These are phyloP conservation scores for Xylophagus ater DNA, from an alignment of 2,888 invertebrate species.

Conservation along the genomic window DNA sequence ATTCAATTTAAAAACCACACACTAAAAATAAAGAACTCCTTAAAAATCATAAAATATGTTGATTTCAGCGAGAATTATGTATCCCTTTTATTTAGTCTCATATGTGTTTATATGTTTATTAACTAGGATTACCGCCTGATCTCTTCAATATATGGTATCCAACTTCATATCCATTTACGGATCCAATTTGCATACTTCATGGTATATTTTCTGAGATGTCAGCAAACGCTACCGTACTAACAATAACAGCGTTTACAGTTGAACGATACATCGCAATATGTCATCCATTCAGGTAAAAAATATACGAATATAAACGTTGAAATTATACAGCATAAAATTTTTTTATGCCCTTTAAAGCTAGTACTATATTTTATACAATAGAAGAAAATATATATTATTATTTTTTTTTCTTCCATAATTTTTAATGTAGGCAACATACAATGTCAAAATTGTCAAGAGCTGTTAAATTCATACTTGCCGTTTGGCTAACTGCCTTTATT, in stretches of 20 bases:
- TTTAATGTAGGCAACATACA: constrained; percentile 46
- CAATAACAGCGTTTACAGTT: constrained; percentile 71
- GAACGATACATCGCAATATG: constrained; percentile 74
- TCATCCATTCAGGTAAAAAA: constrained; percentile 52
- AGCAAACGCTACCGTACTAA: constrained; percentile 64
- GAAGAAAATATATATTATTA: neutral
- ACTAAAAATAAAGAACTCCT: no score
- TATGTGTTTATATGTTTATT: no score
- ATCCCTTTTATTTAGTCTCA: no score
- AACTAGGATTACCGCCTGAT: constrained; percentile 57
- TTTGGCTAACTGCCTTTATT: constrained; percentile 63
- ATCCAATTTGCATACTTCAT: constrained; percentile 55
- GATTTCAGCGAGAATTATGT: no score
- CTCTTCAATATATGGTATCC: constrained; percentile 57
- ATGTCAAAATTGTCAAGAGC: constrained; percentile 72
- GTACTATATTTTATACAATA: neutral
- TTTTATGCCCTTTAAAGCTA: no score
- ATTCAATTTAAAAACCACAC: no score
- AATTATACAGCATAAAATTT: no score
- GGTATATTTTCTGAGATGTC: constrained; percentile 67
- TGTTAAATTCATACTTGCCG: constrained; percentile 55
- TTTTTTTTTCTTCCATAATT: neutral
- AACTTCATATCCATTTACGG: constrained; percentile 55
- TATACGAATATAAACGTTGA: constrained; percentile 41
- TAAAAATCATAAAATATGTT: no score